Conservation (phyloP, 2,113 vertebrate genomes). For the Pedionomus torquatus region DNA sequence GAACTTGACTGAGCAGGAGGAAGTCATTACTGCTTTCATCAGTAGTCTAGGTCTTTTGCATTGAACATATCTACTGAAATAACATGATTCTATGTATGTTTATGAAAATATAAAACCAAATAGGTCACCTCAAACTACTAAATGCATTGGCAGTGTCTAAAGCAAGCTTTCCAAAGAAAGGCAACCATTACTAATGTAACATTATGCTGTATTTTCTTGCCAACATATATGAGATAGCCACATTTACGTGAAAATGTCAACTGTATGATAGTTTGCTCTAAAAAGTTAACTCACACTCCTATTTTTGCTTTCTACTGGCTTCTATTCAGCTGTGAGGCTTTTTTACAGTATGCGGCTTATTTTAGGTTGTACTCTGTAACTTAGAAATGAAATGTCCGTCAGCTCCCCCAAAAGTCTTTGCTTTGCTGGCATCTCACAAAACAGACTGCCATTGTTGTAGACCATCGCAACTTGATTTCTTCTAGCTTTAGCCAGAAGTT, state of each 20-base stretch:
- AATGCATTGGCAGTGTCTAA: background rate
- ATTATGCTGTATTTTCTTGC: background rate
- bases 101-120: background rate
- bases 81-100: background rate
- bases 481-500: constrained; percentile 52
- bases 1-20: background rate
- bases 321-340: background rate
- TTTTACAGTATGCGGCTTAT: constrained; percentile 29
- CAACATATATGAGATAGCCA: background rate
- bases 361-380: constrained; percentile 24
- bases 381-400: constrained; percentile 31
- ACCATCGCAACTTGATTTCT: constrained; percentile 60
- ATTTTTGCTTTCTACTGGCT: constrained; percentile 9
- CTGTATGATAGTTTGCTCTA: background rate
- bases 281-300: background rate
- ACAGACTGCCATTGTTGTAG: constrained; percentile 61
- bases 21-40: background rate
- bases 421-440: constrained; percentile 53
- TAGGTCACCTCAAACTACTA: background rate
- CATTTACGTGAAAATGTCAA: background rate
- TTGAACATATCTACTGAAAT: background rate
- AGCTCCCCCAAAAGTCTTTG: constrained; percentile 12
- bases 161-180: background rate
- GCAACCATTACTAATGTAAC: background rate
- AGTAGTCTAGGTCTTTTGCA: background rate